Evolutionary conservation across 2,797 vertebrate genomes (phyloP).

Genomic region (Platyrinchus mystaceus): DNA sequence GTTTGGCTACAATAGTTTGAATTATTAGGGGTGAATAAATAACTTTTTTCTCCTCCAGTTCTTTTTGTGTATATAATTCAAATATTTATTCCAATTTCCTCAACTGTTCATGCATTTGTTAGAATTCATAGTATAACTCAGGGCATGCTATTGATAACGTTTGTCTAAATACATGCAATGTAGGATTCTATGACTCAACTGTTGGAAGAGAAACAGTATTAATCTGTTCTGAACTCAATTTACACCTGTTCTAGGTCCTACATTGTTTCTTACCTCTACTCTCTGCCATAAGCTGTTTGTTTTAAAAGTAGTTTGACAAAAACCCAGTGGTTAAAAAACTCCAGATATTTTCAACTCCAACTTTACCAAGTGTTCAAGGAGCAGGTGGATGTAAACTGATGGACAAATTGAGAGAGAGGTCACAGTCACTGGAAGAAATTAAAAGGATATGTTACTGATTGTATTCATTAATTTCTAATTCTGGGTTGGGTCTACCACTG

Average conservation of each 20-base stretch:
- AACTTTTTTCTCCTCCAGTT: not conserved
- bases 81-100: not conserved
- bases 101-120: not conserved
- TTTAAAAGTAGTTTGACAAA: not conserved
- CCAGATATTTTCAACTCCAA: not conserved
- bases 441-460: not conserved
- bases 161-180: not conserved
- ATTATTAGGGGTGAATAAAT: not conserved
- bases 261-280: not conserved
- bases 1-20: not conserved
- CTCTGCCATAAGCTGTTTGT: not conserved
- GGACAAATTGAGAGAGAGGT: not conserved
- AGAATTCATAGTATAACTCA: not conserved
- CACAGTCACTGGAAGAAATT: not conserved
- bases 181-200: not conserved
- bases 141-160: not conserved
- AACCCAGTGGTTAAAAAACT: rapidly evolving
- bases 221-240: not conserved
- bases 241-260: not conserved
- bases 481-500: not conserved
- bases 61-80: not conserved
- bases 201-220: not conserved
- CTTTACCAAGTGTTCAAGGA: not conserved
- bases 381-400: not conserved
- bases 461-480: not conserved